Evolutionary conservation across 53 echinoderm and acorn worm genomes (phyloP), one percentile per base, ranked within the genome.

Genomic region (Zoroaster sp.): DNA sequence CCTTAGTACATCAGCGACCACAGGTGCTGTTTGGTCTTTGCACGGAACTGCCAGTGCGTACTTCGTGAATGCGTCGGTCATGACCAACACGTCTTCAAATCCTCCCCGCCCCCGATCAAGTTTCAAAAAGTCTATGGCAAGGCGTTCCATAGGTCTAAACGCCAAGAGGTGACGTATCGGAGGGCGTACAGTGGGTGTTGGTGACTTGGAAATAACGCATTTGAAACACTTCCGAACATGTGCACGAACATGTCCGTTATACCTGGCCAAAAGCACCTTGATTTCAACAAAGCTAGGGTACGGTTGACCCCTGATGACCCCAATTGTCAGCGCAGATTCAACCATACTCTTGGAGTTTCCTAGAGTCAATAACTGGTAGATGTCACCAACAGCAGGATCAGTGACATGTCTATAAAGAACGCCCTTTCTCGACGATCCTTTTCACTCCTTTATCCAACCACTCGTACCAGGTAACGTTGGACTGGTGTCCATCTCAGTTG

Each of bases 41-140:
- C n/a, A n/a, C n/a, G n/a, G n/a, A n/a, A n/a, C n/a, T n/a, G n/a
- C n/a, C n/a, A n/a, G n/a, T n/a, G n/a, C n/a, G n/a, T n/a, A n/a
- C n/a, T n/a, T n/a, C n/a, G n/a, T n/a, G n/a, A n/a, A n/a, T n/a
- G n/a, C n/a, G n/a, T n/a, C n/a, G n/a, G n/a, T n/a, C n/a, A n/a
- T n/a, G n/a, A n/a, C n/a, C n/a, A n/a, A n/a, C n/a, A n/a, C n/a
- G n/a, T n/a, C n/a, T n/a, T n/a, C n/a, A n/a, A n/a, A n/a, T n/a
- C n/a, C n/a, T n/a, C n/a, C n/a, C n/a, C n/a, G n/a, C n/a, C n/a
- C n/a, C n/a, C n/a, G n/a, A n/a, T n/a, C 54, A 90, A 90, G n/a
- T n/a, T n/a, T n/a, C n/a, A n/a, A n/a, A n/a, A n/a, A n/a, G 42
- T 91, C 92, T 39, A 87, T 78, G 0, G 92, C 92, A 2, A 91